Evolutionary conservation across 2,797 vertebrate species (phyloP), one percentile per base, ranked within the genome.

Genomic region (Lepus townsendii): DNA sequence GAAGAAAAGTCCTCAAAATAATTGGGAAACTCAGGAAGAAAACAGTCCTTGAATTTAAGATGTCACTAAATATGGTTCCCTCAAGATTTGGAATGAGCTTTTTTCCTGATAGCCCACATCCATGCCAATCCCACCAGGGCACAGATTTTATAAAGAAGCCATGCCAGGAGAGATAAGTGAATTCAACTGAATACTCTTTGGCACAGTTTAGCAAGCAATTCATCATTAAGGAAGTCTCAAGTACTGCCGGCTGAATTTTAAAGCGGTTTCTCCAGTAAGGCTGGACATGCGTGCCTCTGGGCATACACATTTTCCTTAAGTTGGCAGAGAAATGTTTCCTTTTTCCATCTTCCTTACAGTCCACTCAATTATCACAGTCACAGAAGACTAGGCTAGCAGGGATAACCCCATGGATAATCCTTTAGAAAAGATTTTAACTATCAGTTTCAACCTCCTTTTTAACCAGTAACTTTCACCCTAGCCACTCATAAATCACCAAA

Each of bases 151-250:
- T 76, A 90, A 90, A 90, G 83, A 92, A 91, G 71, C 42, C 83
- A 71, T 65, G 78, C 91, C 78, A 92, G 75, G n/a, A 91, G 82
- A 93, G 96, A 90, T 80, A 84, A 84, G 76, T 75, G 92, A 95
- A 87, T 93, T 91, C 91, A 91, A 83, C 0, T 27, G 92, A 94
- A 95, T 54, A 42, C 30, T 91, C 72, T 3, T 26, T 72, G 83
- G 90, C 90, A 85, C 60, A 79, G 93, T 82, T 95, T 91, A 94
- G 93, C 77, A 90, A 63, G 91, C 86, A 95, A 80, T 94, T 95
- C 94, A 93, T 95, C 96, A 96, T 77, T 32, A 89, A 47, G 35
- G 32, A 95, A 91, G 89, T 88, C 72, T 90, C 72, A 76, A 71
- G 88, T 50, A 50, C 30, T 76, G 89, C 79, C 72, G 76, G 95